phyloP scores from a whole-genome alignment of 1,140 invertebrate species.

The Leucophenga varia region DNA sequence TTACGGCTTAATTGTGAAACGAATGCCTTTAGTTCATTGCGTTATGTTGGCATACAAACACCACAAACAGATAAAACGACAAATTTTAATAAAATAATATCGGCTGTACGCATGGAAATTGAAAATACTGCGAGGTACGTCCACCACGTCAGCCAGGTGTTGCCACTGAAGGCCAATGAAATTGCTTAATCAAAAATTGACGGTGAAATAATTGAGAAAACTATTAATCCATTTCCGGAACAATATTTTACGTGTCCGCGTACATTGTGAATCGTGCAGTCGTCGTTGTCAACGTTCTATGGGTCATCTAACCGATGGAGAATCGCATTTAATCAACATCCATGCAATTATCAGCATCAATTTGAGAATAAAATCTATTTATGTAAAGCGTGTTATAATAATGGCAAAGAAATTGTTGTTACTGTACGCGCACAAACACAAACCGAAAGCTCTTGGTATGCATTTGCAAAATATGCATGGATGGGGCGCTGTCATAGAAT shows the following conservation, averaged over 20 bases:
- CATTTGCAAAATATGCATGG: constrained; percentile 77
- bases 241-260: constrained; percentile 79
- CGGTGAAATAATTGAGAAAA: constrained; percentile 65
- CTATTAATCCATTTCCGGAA: constrained; percentile 72
- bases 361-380: constrained; percentile 77
- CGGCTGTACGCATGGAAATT: constrained; percentile 62
- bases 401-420: constrained; percentile 61
- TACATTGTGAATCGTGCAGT: constrained; percentile 73
- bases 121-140: constrained; percentile 69
- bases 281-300: constrained; percentile 72
- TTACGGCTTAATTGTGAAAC: constrained; percentile 64
- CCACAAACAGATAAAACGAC: constrained; percentile 60
- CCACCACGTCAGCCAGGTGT: constrained; percentile 67
- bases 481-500: constrained; percentile 80
- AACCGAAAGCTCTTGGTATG: constrained; percentile 69
- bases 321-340: constrained; percentile 64
- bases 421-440: constrained; percentile 63
- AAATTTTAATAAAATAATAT: constrained; percentile 61
- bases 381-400: constrained; percentile 64
- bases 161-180: constrained; percentile 68
- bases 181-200: constrained; percentile 76
- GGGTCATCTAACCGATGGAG: constrained; percentile 73
- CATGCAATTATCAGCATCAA: constrained; percentile 74
- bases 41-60: constrained; percentile 46
- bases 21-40: constrained; percentile 72